Evolutionary conservation across 2,888 invertebrate genomes (phyloP).

Genomic region (Chromoteleia sp.): DNA sequence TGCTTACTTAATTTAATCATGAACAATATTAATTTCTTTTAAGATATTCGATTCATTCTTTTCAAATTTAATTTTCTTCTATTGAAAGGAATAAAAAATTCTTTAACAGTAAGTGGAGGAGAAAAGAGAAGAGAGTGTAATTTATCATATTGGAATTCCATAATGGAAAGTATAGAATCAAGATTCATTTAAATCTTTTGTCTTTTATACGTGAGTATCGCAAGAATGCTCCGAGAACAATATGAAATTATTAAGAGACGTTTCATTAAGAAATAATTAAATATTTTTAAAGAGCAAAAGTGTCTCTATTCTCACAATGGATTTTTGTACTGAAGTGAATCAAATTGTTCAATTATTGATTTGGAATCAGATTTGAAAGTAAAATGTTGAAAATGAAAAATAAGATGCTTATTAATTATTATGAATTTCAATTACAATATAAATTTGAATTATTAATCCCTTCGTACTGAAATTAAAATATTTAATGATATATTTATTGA

Average conservation of each 20-base stretch:
- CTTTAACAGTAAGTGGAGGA: background rate
- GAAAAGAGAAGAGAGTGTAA: conserved; percentile 8
- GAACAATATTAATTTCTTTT: background rate
- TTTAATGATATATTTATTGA: too few relatives aligned
- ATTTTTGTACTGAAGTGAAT: background rate
- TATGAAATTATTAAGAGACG: conserved; percentile 12
- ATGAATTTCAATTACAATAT: too few relatives aligned
- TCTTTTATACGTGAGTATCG: conserved; percentile 3
- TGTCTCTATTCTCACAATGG: background rate
- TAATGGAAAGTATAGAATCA: conserved; percentile 13
- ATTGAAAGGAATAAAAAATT: background rate
- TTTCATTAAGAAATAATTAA: conserved; percentile 57
- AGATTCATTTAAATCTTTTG: conserved; percentile 13
- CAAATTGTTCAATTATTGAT: background rate
- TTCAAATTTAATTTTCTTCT: background rate
- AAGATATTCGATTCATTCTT: background rate
- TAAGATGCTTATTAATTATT: too few relatives aligned
- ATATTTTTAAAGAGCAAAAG: background rate
- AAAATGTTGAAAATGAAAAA: too few relatives aligned
- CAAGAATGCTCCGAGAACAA: conserved; percentile 1
- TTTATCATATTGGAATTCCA: conserved; percentile 22
- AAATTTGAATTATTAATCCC: too few relatives aligned
- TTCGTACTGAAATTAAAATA: too few relatives aligned
- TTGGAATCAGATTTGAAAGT: too few relatives aligned
- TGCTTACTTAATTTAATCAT: too few relatives aligned